Conservation (phyloP, 2,797 vertebrate species). For the Otolemur crassicaudatus region DNA sequence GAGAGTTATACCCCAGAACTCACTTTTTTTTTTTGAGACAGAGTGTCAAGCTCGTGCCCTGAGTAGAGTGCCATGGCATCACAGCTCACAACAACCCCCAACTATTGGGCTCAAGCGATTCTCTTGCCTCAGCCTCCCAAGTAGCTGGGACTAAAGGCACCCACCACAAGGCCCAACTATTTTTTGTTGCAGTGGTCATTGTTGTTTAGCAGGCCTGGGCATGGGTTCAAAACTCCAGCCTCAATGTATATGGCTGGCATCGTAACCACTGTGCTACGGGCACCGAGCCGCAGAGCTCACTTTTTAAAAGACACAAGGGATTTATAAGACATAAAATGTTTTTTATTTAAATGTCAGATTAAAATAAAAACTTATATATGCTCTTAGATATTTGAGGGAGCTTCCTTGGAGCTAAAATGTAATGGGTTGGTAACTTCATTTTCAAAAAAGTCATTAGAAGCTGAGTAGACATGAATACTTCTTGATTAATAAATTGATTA, state of each 20-base stretch:
- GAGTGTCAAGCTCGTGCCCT: too few relatives aligned
- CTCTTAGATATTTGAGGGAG: background rate
- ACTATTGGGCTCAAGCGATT: too few relatives aligned
- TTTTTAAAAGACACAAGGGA: background rate
- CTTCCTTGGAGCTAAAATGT: background rate
- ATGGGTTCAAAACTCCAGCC: too few relatives aligned
- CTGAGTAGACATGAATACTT: background rate
- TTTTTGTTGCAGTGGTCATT: too few relatives aligned
- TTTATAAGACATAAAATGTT: background rate
- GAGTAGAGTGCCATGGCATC: too few relatives aligned
- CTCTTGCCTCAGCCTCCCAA: too few relatives aligned
- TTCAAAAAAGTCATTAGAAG: conserved; percentile 6
- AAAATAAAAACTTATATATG: background rate
- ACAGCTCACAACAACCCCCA: too few relatives aligned
- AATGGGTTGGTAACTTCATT: conserved; percentile 18
- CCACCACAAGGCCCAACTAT: too few relatives aligned
- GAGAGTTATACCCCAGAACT: background rate
- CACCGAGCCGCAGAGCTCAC: background rate
- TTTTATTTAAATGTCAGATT: background rate
- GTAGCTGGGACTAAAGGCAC: too few relatives aligned
- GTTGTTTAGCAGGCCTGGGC: too few relatives aligned
- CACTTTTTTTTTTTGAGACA: background rate
- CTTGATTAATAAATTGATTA: conserved; percentile 40
- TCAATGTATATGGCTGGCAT: too few relatives aligned
- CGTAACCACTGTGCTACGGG: too few relatives aligned